Conservation (phyloP, 2,113 vertebrate genomes). For the Pavo muticus region DNA sequence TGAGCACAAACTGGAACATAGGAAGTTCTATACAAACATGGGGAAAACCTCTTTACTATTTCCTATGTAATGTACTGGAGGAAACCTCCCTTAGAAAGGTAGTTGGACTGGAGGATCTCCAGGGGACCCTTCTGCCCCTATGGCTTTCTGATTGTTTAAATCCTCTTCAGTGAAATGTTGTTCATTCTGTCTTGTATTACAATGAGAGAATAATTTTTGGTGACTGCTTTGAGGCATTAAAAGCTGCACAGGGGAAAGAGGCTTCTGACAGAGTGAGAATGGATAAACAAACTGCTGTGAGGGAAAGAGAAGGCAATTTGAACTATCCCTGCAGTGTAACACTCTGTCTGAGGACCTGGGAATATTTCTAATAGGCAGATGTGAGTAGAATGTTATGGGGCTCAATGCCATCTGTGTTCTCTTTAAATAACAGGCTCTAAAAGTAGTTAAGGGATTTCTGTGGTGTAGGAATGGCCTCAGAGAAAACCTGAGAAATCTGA, state of each 20-base stretch:
- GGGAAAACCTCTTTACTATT: no score
- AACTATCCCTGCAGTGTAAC: neutral
- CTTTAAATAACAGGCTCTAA: neutral
- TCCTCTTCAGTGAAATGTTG: neutral
- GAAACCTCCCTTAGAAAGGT: no score
- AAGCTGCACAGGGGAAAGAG: neutral
- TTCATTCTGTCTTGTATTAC: neutral
- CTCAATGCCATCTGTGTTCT: neutral
- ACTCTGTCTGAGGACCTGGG: neutral
- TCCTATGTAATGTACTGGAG: no score
- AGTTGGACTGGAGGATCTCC: no score
- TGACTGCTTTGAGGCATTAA: neutral
- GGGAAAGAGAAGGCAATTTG: neutral
- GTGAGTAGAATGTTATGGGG: neutral
- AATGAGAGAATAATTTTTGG: neutral
- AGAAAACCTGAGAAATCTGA: neutral
- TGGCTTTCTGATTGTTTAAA: neutral
- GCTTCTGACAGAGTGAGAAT: neutral
- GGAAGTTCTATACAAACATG: no score
- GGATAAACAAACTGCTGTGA: neutral
- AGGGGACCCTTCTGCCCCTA: no score
- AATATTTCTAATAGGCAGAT: neutral
- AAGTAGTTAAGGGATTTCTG: neutral
- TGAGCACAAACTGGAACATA: no score
- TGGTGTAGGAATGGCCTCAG: neutral